Evolutionary conservation across 1,140 invertebrate genomes (phyloP).

Genomic region (Octopus bimaculoides): DNA sequence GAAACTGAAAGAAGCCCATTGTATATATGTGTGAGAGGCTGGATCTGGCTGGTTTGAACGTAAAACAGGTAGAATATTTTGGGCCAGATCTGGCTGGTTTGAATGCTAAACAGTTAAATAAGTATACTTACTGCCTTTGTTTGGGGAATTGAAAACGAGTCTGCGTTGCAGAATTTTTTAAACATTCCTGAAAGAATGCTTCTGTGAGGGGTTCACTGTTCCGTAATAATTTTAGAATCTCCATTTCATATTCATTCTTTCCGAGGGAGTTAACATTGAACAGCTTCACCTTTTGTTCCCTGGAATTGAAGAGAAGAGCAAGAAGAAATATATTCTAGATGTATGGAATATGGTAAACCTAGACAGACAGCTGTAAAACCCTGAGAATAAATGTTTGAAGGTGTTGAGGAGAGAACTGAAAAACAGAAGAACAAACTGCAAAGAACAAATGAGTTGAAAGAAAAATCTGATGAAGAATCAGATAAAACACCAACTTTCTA

Average conservation of each 20-base stretch:
- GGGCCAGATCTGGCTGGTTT: slow-evolving; percentile 9
- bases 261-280: slow-evolving; percentile 18
- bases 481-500: not conserved
- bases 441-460: not conserved
- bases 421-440: too few species aligned
- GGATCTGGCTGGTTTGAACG: not conserved
- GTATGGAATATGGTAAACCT: not conserved
- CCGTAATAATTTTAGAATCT: slow-evolving; percentile 17
- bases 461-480: not conserved
- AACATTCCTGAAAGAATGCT: slow-evolving; percentile 13
- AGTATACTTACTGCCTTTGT: slow-evolving; percentile 1
- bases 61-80: not conserved
- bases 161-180: slow-evolving; percentile 1
- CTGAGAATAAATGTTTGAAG: not conserved
- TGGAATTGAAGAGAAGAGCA: slow-evolving; percentile 6
- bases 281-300: slow-evolving; percentile 14
- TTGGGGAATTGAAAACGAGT: not conserved
- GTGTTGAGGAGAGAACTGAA: not conserved
- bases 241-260: slow-evolving; percentile 21
- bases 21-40: not conserved
- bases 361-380: too few species aligned
- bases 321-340: not conserved
- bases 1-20: not conserved
- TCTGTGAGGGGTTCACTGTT: slow-evolving; percentile 15
- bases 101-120: slow-evolving; percentile 2